Conservation (phyloP, 2,113 vertebrate genomes). For the Psilopsiagon aymara region DNA sequence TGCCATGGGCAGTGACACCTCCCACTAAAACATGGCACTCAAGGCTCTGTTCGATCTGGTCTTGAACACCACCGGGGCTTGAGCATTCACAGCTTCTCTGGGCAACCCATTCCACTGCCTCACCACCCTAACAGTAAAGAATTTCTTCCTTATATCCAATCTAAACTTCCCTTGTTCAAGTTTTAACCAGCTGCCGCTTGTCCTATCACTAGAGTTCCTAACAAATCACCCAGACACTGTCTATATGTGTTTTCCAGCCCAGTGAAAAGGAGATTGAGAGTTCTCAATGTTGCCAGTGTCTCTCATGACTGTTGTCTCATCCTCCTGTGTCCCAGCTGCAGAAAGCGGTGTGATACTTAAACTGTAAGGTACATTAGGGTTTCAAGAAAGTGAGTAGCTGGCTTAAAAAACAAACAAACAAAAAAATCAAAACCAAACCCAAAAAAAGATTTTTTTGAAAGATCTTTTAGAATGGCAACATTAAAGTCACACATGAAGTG, state of each 20-base stretch:
- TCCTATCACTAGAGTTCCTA: too few relatives aligned
- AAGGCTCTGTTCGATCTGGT: too few relatives aligned
- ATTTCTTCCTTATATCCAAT: too few relatives aligned
- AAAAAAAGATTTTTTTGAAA: neutral
- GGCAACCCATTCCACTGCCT: too few relatives aligned
- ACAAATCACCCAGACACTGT: neutral
- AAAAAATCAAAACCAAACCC: neutral
- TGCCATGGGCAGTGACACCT: too few relatives aligned
- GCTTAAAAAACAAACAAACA: rapidly evolving
- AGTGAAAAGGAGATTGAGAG: neutral
- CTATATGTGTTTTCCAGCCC: neutral
- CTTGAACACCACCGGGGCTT: too few relatives aligned
- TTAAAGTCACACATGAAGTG: neutral
- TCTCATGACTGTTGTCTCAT: neutral
- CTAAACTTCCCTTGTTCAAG: too few relatives aligned
- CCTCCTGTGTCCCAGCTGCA: neutral
- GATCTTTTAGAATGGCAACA: neutral
- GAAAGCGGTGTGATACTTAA: neutral
- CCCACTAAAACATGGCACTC: too few relatives aligned
- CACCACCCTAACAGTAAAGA: too few relatives aligned
- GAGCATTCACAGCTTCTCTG: too few relatives aligned
- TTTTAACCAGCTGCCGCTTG: too few relatives aligned
- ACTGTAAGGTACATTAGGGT: neutral
- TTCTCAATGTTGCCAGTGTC: neutral
- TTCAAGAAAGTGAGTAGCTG: neutral